Conservation (phyloP, 2,797 vertebrate species). For the Lepidocolaptes lacrymiger region DNA sequence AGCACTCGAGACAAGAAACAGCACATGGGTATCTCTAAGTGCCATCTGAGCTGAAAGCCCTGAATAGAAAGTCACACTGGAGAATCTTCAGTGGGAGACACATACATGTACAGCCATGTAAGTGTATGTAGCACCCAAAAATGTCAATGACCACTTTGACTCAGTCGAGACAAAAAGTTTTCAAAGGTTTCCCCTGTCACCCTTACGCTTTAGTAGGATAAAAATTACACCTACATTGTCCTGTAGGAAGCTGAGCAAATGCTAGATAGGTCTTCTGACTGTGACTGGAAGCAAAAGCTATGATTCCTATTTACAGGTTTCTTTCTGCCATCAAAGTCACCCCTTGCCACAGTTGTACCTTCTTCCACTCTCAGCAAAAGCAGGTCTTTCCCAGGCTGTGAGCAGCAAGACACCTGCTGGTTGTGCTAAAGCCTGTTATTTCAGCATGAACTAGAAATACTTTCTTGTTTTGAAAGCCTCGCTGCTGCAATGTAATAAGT, state of each 20-base stretch:
- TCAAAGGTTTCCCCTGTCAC: accelerated
- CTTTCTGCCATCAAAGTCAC: neutral
- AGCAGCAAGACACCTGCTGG: neutral
- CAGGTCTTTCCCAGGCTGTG: neutral
- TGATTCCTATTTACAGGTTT: neutral
- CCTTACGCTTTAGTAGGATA: neutral
- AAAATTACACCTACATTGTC: neutral
- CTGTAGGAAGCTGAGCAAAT: neutral
- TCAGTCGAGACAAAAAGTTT: neutral
- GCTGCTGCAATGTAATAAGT: neutral
- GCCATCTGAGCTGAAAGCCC: neutral
- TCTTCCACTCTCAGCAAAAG: neutral
- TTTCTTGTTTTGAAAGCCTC: neutral
- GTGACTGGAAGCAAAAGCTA: neutral
- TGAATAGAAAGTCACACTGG: neutral
- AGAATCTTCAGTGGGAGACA: neutral
- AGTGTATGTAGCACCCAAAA: neutral
- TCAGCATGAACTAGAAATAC: neutral
- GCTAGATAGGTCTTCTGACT: neutral
- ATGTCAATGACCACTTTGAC: neutral
- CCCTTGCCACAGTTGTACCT: neutral
- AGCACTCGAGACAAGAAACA: neutral
- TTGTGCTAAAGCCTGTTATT: neutral
- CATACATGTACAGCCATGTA: neutral
- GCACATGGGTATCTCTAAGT: neutral